Base-by-base conservation (phyloP, 2,113 vertebrate genomes). In the Amphilophus citrinellus region DNA sequence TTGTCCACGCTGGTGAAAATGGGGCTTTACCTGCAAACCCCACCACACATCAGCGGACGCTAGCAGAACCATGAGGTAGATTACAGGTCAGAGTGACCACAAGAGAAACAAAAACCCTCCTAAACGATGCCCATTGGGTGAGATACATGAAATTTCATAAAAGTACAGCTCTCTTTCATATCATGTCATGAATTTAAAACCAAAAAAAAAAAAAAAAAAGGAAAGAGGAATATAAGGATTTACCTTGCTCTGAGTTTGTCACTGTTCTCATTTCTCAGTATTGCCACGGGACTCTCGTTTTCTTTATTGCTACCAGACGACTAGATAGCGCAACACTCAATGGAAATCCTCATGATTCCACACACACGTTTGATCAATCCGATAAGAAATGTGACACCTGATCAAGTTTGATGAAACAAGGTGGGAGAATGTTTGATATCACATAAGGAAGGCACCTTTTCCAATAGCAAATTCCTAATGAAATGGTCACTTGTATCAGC, bases 401-500 rank as follows among this genome's bases (percentile, higher is more conserved):
- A 91, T 90, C 82, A 80, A 88, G 90, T 84, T 90, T 3, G 57
- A 91, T 95, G 92, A 83, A 59, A 82, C 76, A 71, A 88, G 84
- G 88, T 88, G 95, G 87, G 96, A 96, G 96, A 97, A 97, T 97
- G 97, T 96, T 96, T 95, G 96, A 97, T 96, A 97, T 92, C 92
- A 91, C 66, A 96, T 96, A 97, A 98, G 98, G 98, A 98, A 99
- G 98, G 98, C 98, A 99, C 98, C 97, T 97, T 98, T 97, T 98
- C 96, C 97, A 97, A 98, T 97, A 97, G 95, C 96, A 97, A 97
- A 97, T 97, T 96, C 85, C 90, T 92, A 96, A 96, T 96, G 97
- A 97, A 92, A 97, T 89, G 95, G 96, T 95, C 96, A 71, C 96
- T 95, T 87, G 84, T 80, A 95, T 96, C 96, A 96, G 88, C 96